Evolutionary conservation across 1,140 invertebrate genomes (phyloP).

Genomic region (Temnothorax curvispinosus): DNA sequence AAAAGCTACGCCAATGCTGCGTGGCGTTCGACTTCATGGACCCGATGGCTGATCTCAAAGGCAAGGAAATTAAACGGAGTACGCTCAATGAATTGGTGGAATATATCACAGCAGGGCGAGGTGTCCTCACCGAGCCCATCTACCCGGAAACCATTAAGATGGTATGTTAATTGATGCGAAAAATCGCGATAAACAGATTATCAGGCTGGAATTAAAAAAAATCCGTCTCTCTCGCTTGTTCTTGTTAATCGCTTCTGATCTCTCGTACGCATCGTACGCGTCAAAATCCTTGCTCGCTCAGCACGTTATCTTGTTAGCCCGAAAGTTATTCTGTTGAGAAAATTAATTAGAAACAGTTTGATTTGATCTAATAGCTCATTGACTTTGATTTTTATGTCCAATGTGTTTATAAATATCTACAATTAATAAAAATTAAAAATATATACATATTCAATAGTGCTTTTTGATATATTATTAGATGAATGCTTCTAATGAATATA

Average conservation of each 20-base stretch:
- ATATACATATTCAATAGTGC: not conserved
- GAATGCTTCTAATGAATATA: not conserved
- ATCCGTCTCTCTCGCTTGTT: not conserved
- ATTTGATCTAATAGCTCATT: not conserved
- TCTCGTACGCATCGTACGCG: not conserved
- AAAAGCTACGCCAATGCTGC: constrained; percentile 99
- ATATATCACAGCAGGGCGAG: constrained; percentile 97
- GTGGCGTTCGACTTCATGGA: constrained; percentile 99
- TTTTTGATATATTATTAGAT: not conserved
- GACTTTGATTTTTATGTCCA: not conserved
- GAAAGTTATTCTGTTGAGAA: not conserved
- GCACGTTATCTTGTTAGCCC: not conserved
- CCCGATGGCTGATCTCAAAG: constrained; percentile 98
- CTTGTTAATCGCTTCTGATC: not conserved
- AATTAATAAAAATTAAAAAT: not conserved
- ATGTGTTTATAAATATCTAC: not conserved
- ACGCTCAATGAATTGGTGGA: constrained; percentile 99
- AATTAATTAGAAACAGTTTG: not conserved
- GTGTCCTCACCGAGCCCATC: constrained; percentile 98
- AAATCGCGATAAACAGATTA: not conserved
- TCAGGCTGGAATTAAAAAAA: not conserved
- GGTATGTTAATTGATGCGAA: constrained; percentile 86
- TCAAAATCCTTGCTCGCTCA: constrained; percentile 6
- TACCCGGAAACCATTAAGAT: constrained; percentile 99
- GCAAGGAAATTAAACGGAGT: constrained; percentile 99